These are phyloP conservation scores for Neelides folsomi DNA, from an alignment of 2,888 invertebrate species.

Conservation along the genomic window DNA sequence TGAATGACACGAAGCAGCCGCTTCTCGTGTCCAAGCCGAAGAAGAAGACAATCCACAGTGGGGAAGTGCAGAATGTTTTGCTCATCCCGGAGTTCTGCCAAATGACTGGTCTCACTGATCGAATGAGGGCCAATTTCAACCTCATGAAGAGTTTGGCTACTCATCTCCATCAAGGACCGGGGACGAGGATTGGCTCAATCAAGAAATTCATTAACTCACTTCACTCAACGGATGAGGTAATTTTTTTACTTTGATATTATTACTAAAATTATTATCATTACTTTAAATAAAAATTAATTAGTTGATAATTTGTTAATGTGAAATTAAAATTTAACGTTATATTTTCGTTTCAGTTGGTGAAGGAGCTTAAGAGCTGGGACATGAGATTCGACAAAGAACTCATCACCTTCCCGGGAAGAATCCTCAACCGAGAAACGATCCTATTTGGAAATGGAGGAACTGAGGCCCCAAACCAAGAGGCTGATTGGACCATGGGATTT, in stretches of 20 bases:
- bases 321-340: no score
- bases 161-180: conserved; percentile 68
- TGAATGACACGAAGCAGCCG: conserved; percentile 19
- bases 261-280: neutral
- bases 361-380: conserved; percentile 66
- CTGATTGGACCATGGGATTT: conserved; percentile 65
- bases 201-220: conserved; percentile 42
- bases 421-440: conserved; percentile 53
- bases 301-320: no score
- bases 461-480: conserved; percentile 38
- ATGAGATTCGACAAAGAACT: conserved; percentile 49
- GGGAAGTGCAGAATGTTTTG: conserved; percentile 36
- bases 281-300: neutral
- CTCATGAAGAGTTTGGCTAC: conserved; percentile 72
- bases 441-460: conserved; percentile 25
- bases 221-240: conserved; percentile 20
- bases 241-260: no score
- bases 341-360: no score
- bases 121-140: conserved; percentile 61
- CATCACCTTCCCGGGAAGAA: conserved; percentile 48
- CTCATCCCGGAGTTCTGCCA: conserved; percentile 81
- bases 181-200: conserved; percentile 56
- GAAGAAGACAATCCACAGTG: conserved; percentile 26
- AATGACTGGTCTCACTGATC: conserved; percentile 76
- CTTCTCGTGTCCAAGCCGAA: conserved; percentile 26